Conservation (phyloP, 1,140 invertebrate species). For the Bradynema listronoti region DNA sequence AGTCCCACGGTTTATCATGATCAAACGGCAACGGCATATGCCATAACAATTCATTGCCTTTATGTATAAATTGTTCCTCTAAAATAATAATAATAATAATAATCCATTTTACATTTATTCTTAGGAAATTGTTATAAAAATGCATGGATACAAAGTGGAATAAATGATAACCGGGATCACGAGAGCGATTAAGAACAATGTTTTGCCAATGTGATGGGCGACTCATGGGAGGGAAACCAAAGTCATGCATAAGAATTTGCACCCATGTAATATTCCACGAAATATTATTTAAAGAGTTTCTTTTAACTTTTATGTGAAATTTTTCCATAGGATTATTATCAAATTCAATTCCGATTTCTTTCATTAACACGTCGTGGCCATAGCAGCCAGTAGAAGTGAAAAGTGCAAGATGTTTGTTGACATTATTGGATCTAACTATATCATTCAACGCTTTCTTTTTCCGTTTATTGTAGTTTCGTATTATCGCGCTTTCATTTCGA, state of each 20-base stretch:
- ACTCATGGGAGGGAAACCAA: conserved; percentile 36
- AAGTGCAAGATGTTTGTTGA: conserved; percentile 29
- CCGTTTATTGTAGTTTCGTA: too few relatives aligned
- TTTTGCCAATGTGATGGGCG: conserved; percentile 34
- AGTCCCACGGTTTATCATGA: conserved; percentile 28
- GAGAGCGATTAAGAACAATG: conserved; percentile 17
- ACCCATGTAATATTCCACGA: conserved; percentile 38
- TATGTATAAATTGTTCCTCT: conserved; percentile 7
- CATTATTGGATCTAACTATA: too few relatives aligned
- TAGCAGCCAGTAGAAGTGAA: conserved; percentile 47
- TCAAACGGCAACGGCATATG: conserved; percentile 39
- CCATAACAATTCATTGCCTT: conserved; percentile 39
- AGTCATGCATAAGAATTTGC: conserved; percentile 45
- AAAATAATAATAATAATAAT: conserved; percentile 20
- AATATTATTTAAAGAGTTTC: not conserved
- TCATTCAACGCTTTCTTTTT: too few relatives aligned
- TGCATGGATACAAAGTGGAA: not conserved
- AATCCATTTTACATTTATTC: conserved; percentile 15
- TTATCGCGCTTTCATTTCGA: too few relatives aligned
- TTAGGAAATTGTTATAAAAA: not conserved
- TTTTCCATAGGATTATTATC: not conserved
- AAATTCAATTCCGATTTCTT: conserved; percentile 43
- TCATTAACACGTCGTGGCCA: conserved; percentile 48
- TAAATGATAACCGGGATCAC: not conserved
- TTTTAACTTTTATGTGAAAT: not conserved